A percentile compares a stretch with the other conserved stretches of the same genome.
Evolutionary conservation across 1,140 invertebrate genomes (phyloP).

Genomic region (Pinna nobilis): DNA sequence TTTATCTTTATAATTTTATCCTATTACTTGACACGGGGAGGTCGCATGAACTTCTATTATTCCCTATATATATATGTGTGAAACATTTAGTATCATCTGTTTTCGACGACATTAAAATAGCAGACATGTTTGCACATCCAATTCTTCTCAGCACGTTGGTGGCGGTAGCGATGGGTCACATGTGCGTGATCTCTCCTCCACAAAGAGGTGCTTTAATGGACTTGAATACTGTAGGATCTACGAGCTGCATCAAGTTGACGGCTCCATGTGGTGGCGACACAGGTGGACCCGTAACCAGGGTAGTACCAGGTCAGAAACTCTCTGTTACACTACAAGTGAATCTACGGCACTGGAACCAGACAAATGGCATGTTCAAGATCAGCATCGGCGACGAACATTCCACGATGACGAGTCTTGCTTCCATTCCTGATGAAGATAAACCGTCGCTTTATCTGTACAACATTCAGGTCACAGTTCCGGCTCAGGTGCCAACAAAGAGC

Average conservation of each 20-base stretch:
- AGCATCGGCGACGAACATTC: neutral
- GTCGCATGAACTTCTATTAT: too few species aligned
- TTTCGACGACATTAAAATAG: too few species aligned
- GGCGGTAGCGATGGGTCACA: neutral
- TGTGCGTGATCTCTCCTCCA: constrained; percentile 26
- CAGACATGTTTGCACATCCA: too few species aligned
- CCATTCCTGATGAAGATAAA: constrained; percentile 32
- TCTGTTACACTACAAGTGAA: constrained; percentile 41
- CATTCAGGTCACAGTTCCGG: constrained; percentile 23
- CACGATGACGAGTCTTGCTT: constrained; percentile 2
- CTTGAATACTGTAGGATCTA: constrained; percentile 20
- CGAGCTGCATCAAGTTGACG: constrained; percentile 20
- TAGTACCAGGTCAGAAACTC: constrained; percentile 23
- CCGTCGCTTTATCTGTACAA: constrained; percentile 30
- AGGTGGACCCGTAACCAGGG: neutral
- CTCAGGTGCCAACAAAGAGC: neutral
- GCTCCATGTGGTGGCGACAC: constrained; percentile 22
- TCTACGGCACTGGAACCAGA: constrained; percentile 31
- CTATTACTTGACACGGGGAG: too few species aligned
- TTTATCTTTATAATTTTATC: too few species aligned
- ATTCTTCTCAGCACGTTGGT: too few species aligned
- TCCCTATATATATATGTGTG: too few species aligned
- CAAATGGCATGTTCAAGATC: constrained; percentile 9
- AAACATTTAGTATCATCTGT: too few species aligned
- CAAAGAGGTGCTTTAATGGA: constrained; percentile 21